Percentiles rank a stretch among this genome's conserved stretches.
Evolutionary conservation across 2,113 vertebrate genomes (phyloP).

Genomic region (Clarias batrachus): DNA sequence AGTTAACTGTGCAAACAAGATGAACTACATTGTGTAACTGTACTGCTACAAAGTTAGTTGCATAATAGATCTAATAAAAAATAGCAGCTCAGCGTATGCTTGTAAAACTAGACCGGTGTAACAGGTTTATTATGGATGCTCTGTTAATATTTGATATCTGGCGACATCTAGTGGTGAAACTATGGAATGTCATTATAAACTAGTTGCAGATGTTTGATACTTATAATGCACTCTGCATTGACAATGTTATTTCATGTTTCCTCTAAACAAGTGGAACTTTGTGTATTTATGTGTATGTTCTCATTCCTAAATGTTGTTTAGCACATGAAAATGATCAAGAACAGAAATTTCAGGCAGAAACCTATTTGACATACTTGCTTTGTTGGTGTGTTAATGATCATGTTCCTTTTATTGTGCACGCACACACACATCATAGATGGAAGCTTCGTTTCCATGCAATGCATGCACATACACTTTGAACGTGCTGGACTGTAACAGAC

Average conservation of each 20-base stretch:
- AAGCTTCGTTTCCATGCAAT: slow-evolving; percentile 52
- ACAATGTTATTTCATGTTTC: not conserved
- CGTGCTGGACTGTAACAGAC: slow-evolving; percentile 57
- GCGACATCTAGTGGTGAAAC: not conserved
- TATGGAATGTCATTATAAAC: not conserved
- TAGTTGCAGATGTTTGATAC: not conserved
- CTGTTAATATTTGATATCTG: not conserved
- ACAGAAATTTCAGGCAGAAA: not conserved
- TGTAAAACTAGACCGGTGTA: not conserved
- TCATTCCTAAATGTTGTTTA: not conserved
- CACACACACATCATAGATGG: slow-evolving; percentile 45
- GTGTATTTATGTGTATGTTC: not conserved
- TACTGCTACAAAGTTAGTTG: not conserved
- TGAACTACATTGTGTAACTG: not conserved
- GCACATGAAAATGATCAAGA: not conserved
- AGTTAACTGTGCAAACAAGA: not conserved
- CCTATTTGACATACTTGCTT: not conserved
- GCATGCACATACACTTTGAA: slow-evolving; percentile 66
- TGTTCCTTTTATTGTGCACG: not conserved
- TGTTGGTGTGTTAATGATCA: not conserved
- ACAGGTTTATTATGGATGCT: not conserved
- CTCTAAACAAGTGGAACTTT: not conserved
- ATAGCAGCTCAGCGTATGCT: not conserved
- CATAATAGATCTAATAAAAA: not conserved
- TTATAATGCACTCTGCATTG: not conserved